Base-by-base conservation (phyloP, 2,888 invertebrate species). In the Agrotis ipsilon region DNA sequence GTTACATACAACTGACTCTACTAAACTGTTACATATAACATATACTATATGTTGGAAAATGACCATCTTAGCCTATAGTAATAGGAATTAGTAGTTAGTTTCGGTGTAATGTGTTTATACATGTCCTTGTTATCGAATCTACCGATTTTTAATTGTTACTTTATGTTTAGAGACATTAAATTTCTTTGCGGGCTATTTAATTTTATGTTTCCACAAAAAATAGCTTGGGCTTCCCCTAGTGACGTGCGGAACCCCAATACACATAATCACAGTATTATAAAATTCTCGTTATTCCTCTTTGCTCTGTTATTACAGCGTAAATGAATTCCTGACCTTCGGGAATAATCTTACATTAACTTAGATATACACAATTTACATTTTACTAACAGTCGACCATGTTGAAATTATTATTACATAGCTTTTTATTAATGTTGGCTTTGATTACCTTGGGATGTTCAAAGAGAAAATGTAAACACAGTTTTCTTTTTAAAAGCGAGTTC, bases 301-400 rank as follows among this genome's bases (percentile, higher is more conserved):
- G 48, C 43, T 58, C 51, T 67, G 74, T 74, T 76, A 62, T 68
- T 73, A 74, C 59, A 58, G 60, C 73, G 67, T 49, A 79, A 77
- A 80, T 77, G 19, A 60, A 75, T 64, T 64, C 39, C 45, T 58
- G 75, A 64, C 76, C 73, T 78, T 45, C 24, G 48, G 46, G 32
- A 63, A 62, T 79, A 68, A 79, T 75, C 46, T 69, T 27, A 69
- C 51, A 58, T 78, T 78, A 66, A 51, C 74, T 43, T 62, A 61
- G 32, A 60, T 68, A 59, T 46, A 63, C 48, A 61, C 57, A 18
- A 68, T 77, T 63, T 52, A 64, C 60, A 75, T 74, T 75, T 60
- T 48, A 39, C 43, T 27, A 51, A 39, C 58, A 46, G 27, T 32
- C 55, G 59, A 55, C 27, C 59, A 19, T 54, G 24, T 72, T 65